A percentile compares a stretch with the other conserved stretches of the same genome.
These are phyloP conservation scores for Hipposideros armiger DNA, from an alignment of 2,113 vertebrate genomes.

Conservation along the genomic window DNA sequence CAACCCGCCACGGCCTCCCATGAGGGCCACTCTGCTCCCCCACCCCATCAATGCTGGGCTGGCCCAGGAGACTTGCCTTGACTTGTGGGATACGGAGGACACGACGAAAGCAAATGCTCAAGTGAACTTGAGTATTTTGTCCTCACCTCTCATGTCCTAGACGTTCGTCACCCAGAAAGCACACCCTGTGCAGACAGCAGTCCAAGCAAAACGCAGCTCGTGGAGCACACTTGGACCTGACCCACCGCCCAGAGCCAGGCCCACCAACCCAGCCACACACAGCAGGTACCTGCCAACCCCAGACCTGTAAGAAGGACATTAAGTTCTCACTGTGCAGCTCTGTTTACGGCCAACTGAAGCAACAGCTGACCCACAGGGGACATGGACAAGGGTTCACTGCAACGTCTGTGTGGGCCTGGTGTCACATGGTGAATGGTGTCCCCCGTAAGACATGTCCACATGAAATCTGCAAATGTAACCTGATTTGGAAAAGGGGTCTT, in stretches of 20 bases:
- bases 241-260: neutral
- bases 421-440: accelerated
- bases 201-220: neutral
- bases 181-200: neutral
- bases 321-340: neutral
- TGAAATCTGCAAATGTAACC: accelerated
- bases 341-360: neutral
- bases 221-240: too few relatives aligned
- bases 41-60: accelerated
- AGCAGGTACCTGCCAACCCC: too few relatives aligned
- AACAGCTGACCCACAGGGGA: neutral
- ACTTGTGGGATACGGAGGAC: neutral
- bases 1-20: too few relatives aligned
- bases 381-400: accelerated
- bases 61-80: too few relatives aligned
- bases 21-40: neutral
- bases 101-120: accelerated
- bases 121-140: accelerated
- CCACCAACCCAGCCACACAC: too few relatives aligned
- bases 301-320: neutral
- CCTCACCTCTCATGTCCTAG: neutral
- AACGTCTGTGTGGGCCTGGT: accelerated
- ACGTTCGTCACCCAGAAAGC: too few relatives aligned
- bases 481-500: neutral
- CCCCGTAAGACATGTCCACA: neutral